Evolutionary conservation across 2,888 invertebrate genomes (phyloP).

Genomic region (Drosophila dives): DNA sequence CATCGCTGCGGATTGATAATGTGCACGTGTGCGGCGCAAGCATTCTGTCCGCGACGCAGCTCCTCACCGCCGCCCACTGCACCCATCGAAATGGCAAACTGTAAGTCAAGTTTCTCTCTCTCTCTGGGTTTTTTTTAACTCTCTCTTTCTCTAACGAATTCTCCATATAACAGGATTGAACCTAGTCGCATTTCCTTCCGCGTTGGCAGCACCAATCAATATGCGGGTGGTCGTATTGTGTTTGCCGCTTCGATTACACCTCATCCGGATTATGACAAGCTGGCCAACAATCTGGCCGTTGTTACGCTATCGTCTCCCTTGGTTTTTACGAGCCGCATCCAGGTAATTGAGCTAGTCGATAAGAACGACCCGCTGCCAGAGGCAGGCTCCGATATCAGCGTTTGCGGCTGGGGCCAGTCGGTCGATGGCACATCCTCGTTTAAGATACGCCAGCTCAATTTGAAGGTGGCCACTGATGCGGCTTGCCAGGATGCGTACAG

Average conservation of each 20-base stretch:
- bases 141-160: neutral
- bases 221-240: constrained; percentile 76
- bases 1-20: constrained; percentile 80
- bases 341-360: constrained; percentile 62
- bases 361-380: constrained; percentile 48
- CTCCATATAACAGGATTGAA: constrained; percentile 23
- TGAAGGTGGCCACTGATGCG: constrained; percentile 54
- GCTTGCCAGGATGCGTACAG: constrained; percentile 69
- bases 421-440: constrained; percentile 55
- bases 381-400: constrained; percentile 55
- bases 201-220: constrained; percentile 83
- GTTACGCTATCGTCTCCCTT: constrained; percentile 65
- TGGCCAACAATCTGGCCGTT: constrained; percentile 80
- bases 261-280: constrained; percentile 68
- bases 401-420: constrained; percentile 83
- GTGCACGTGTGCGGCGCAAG: constrained; percentile 81
- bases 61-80: constrained; percentile 83
- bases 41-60: constrained; percentile 57
- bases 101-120: constrained; percentile 57
- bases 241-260: constrained; percentile 56
- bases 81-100: constrained; percentile 46
- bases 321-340: constrained; percentile 65
- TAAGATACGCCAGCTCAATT: constrained; percentile 65
- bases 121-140: neutral
- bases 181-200: constrained; percentile 67